Evolutionary conservation across 2,888 invertebrate species (phyloP).

Genomic region (Beris morrisii): DNA sequence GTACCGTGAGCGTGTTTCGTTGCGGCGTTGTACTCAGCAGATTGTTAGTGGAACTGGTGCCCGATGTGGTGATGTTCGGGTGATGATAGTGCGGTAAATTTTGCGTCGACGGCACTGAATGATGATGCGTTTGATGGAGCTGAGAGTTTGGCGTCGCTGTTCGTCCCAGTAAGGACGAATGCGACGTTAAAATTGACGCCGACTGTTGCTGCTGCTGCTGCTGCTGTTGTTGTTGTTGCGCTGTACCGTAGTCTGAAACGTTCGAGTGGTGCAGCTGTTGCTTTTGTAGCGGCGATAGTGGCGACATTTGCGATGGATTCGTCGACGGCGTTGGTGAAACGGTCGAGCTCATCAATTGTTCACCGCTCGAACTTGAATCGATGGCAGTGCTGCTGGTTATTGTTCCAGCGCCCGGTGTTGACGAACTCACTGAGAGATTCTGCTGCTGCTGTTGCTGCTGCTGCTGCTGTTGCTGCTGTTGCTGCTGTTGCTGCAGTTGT

Average conservation of each 20-base stretch:
- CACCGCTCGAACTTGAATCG: neutral
- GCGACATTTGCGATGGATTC: constrained; percentile 45
- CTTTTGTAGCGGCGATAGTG: constrained; percentile 38
- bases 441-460: constrained; percentile 42
- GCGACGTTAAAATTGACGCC: constrained; percentile 9
- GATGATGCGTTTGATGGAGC: constrained; percentile 29
- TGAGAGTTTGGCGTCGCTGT: neutral
- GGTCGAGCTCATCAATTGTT: constrained; percentile 9
- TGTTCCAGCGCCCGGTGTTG: neutral
- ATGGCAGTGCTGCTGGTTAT: neutral
- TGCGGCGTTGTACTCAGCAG: constrained; percentile 35
- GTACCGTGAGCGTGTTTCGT: constrained; percentile 42
- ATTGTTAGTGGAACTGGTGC: neutral
- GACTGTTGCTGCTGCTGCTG: neutral
- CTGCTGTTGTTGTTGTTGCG: neutral
- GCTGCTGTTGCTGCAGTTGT: no score
- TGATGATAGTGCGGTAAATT: constrained; percentile 23
- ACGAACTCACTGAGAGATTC: neutral
- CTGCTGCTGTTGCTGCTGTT: constrained; percentile 33
- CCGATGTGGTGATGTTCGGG: neutral
- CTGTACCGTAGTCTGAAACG: constrained; percentile 24
- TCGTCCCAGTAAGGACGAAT: constrained; percentile 12
- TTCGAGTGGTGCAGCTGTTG: constrained; percentile 39
- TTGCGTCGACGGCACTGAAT: neutral
- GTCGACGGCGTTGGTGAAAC: constrained; percentile 43